Conservation (phyloP, 1,140 invertebrate species). For the Manduca sexta region DNA sequence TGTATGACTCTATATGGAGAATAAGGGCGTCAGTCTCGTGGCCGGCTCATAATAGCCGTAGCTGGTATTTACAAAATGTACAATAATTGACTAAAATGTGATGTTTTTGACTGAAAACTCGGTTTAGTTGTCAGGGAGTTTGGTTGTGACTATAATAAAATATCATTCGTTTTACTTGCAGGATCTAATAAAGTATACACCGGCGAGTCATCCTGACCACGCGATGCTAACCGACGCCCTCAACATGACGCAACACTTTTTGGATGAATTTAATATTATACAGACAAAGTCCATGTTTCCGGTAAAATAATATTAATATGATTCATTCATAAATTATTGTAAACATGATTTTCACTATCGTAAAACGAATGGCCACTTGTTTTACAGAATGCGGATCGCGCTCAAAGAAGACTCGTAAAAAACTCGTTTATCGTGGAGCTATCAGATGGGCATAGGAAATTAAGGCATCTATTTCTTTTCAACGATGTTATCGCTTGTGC, state of each 20-base stretch:
- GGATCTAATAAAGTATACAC: conserved; percentile 93
- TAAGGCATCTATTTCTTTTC: conserved; percentile 94
- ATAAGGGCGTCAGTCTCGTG: no score
- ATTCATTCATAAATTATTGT: no score
- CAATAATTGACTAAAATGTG: no score
- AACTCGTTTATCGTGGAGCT: conserved; percentile 96
- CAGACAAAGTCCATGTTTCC: conserved; percentile 89
- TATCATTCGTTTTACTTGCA: conserved; percentile 60
- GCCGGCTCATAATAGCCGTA: no score
- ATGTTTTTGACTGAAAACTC: no score
- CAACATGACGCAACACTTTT: conserved; percentile 90
- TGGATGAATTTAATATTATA: conserved; percentile 93
- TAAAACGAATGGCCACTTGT: no score
- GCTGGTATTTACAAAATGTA: no score
- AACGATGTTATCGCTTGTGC: conserved; percentile 96
- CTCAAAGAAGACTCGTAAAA: conserved; percentile 90
- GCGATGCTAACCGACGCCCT: conserved; percentile 87
- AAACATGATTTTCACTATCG: no score
- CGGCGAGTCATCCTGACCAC: conserved; percentile 87
- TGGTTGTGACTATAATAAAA: no score
- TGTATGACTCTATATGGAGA: no score
- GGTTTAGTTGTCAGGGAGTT: no score
- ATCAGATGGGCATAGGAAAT: conserved; percentile 89
- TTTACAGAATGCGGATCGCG: conserved; percentile 83
- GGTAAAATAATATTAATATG: no score